Evolutionary conservation across 1,140 invertebrate species (phyloP), one percentile per base, ranked within the genome.

Genomic region (Diabrotica virgifera): DNA sequence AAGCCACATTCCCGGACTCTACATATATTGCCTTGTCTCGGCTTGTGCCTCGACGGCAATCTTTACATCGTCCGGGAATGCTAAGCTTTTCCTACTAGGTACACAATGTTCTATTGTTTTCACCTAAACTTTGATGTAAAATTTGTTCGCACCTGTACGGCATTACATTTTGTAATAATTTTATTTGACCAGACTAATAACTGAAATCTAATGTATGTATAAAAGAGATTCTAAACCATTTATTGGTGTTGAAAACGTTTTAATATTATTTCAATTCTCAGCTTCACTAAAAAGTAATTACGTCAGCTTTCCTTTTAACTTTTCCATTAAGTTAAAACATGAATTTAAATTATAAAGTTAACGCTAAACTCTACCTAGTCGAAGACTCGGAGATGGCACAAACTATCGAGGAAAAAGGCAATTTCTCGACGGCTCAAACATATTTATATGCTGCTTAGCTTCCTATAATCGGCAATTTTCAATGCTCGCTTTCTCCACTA

Each of bases 381-480:
- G 40, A n/a, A 46, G 40, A 5, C 40, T 8, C 8, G 40, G n/a
- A 46, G 40, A 46, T 46, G 56, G 37, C 11, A 11, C 11, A n/a
- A 58, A 58, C 56, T 58, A 58, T 38, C 59, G 50, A 6, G 36
- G 13, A 13, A 52, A 61, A 37, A 69, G 64, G 66, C 66, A 65
- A 70, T 68, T 59, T 62, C 58, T 56, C 58, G 50, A 61, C 57
- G 69, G 66, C 66, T 63, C 67, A 59, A 72, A 72, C 69, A 71
- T 72, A 72, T 72, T 72, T 72, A 72, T 71, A 71, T 68, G 69
- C 66, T 65, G 69, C 71, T 72, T 71, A 71, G 66, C 63, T 67
- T 66, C 69, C 64, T 70, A 75, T 75, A 75, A 75, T 73, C 72
- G 73, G 67, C 73, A 75, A 75, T 75, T 73, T 75, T 73, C 70